Evolutionary conservation across 2,888 invertebrate genomes (phyloP), one percentile per base, ranked within the genome.

Genomic region (Emesis russula): DNA sequence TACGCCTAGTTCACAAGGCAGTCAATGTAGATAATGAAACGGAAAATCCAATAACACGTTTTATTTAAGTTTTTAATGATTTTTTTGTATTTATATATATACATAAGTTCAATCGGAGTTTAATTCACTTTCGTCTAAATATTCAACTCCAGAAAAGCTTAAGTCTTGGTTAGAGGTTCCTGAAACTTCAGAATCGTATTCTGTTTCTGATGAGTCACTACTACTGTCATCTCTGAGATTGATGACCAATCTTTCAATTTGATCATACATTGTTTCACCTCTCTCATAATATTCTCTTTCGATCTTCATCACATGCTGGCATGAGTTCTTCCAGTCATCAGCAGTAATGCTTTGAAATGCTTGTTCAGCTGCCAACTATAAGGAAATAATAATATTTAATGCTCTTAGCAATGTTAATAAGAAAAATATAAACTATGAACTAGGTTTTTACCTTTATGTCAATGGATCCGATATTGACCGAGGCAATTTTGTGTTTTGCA

Each of bases 401-500:
- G 18, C 58, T 58, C 58, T 58, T 53, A 15, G 53, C 53, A 53
- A 53, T 53, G 15, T 53, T 53, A 53, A 53, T 53, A 53, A 15
- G 53, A 53, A 53, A 15, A 53, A 53, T 53, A 53, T 53, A 53
- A 53, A 53, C 58, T 58, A 58, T 41, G 41, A 41, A 41, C 41
- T 41, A 41, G 41, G 41, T 41, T 41, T 11, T 41, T 41, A 41
- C 41, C 41, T 41, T 41, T 58, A 58, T 58, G 75, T 75, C 68
- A 41, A 41, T n/a, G n/a, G 66, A 68, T 58, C 83, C 85, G 79
- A 88, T 74, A 86, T 91, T 91, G 7, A 81, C 41, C 83, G 85
- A 71, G 66, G 90, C 90, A 13, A 88, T 76, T 84, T 89, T 77
- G 31, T 76, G 68, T 86, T 91, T 89, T 68, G 83, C 70, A 1